Evolutionary conservation across 1,140 invertebrate genomes (phyloP), one percentile per base, ranked within the genome.

Genomic region (Heliconius hewitsoni): DNA sequence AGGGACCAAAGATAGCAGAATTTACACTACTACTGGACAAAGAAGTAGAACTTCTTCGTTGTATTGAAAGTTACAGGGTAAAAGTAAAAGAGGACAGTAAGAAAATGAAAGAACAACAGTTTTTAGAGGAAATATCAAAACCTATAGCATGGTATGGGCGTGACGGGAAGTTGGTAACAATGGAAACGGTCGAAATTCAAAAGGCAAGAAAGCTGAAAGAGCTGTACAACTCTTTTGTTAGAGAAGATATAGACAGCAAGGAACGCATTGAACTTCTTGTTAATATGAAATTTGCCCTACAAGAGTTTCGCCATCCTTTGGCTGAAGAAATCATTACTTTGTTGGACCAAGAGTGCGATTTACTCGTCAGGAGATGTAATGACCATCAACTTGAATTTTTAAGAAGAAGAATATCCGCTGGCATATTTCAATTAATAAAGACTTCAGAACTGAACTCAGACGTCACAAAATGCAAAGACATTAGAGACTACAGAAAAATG

Each of bases 171-270:
- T 74, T 94, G 1, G 94, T 97, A 13, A 92, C 95, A 50, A 96
- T 97, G 96, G 95, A 96, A 57, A 97, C 96, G 8, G 79, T 96
- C 57, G 96, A 96, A 87, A 96, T 95, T 55, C 96, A 97, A 87
- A 95, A 95, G 84, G 96, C 96, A 11, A 94, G 95, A 18, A 95
- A 96, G 83, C 95, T 96, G 39, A 96, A 95, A 84, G 93, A 94
- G 66, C 84, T 97, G 3, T 96, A 96, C 82, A 92, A 95, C 23
- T 90, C 91, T 46, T 93, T 97, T 74, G 90, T 93, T 70, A 91
- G 95, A 60, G 90, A 94, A 9, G 86, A 94, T 77, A 84, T 95
- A 70, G 91, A 89, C 5, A 83, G 90, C 2, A 95, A 95, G 76
- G 94, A 96, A 80, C 91, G 96, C 57, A 94, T 96, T 66, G 95